Evolutionary conservation across 2,797 vertebrate species (phyloP).

Genomic region (Danio tinwini): DNA sequence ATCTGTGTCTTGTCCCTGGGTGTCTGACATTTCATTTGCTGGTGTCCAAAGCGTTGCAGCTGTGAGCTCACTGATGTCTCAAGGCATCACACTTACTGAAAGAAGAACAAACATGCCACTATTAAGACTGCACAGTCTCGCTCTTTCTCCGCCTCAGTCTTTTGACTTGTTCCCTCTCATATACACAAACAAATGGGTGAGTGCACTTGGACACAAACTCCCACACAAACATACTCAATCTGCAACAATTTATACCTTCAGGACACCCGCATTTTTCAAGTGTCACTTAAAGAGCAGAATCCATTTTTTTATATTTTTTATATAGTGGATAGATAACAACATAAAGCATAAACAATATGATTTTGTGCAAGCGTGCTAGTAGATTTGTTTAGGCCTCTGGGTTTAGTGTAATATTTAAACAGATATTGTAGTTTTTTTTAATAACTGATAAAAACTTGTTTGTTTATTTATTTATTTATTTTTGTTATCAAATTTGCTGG

Average conservation of each 20-base stretch:
- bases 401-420: background rate
- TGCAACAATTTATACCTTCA: conserved; percentile 30
- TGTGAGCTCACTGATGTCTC: conserved; percentile 47
- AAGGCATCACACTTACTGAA: conserved; percentile 44
- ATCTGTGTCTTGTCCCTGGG: conserved; percentile 53
- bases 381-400: background rate
- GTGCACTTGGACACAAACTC: background rate
- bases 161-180: conserved; percentile 14
- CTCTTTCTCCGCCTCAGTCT: conserved; percentile 26
- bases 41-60: conserved; percentile 52
- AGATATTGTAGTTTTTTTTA: background rate
- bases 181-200: background rate
- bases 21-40: conserved; percentile 54
- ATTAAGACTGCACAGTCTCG: conserved; percentile 40
- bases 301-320: conserved; percentile 20
- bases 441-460: no score
- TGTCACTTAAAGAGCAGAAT: conserved; percentile 21
- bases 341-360: conserved; percentile 16
- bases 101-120: conserved; percentile 46
- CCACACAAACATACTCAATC: conserved; percentile 20
- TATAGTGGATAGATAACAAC: conserved; percentile 9
- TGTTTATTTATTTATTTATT: no score
- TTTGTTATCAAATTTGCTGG: no score
- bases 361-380: background rate
- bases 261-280: background rate